Conservation (phyloP, 2,888 invertebrate species). For the Ptilodon capucinus region DNA sequence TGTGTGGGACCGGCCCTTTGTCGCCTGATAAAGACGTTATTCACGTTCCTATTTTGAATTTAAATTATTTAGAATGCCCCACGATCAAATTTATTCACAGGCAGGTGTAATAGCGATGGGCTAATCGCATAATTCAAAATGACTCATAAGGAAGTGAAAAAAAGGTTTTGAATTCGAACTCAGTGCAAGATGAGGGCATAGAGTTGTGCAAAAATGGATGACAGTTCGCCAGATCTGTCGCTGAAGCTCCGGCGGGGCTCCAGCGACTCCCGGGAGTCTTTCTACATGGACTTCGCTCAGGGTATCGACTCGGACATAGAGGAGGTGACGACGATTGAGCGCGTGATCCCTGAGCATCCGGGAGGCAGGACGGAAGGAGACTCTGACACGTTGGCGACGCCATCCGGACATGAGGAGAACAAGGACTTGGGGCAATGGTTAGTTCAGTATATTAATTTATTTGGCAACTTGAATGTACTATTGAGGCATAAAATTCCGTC, state of each 20-base stretch:
- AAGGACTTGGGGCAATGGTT: slow-evolving; percentile 77
- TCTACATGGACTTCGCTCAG: slow-evolving; percentile 95
- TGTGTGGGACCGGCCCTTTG: slow-evolving; percentile 51
- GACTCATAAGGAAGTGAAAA: slow-evolving; percentile 50
- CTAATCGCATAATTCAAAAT: slow-evolving; percentile 38
- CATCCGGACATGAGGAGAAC: slow-evolving; percentile 75
- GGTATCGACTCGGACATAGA: slow-evolving; percentile 95
- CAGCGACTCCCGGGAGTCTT: slow-evolving; percentile 93
- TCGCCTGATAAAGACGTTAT: slow-evolving; percentile 32
- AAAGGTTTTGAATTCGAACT: slow-evolving; percentile 33
- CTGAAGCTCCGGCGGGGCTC: slow-evolving; percentile 92
- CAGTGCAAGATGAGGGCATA: slow-evolving; percentile 32
- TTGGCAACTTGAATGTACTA: not conserved
- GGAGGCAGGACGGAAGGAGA: slow-evolving; percentile 73
- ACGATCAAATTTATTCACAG: slow-evolving; percentile 14
- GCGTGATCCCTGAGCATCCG: slow-evolving; percentile 78
- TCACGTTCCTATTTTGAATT: slow-evolving; percentile 33
- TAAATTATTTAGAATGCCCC: slow-evolving; percentile 18
- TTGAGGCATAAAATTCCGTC: not conserved
- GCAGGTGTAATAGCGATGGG: slow-evolving; percentile 29
- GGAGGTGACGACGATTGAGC: slow-evolving; percentile 88
- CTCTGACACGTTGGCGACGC: slow-evolving; percentile 75
- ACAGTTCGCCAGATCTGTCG: slow-evolving; percentile 94
- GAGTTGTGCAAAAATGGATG: slow-evolving; percentile 75
- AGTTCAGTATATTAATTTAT: slow-evolving; percentile 36